Percentiles rank a stretch among this genome's conserved stretches.
These are phyloP conservation scores for Condylura cristata DNA, from an alignment of 2,113 vertebrate species.

Conservation along the genomic window DNA sequence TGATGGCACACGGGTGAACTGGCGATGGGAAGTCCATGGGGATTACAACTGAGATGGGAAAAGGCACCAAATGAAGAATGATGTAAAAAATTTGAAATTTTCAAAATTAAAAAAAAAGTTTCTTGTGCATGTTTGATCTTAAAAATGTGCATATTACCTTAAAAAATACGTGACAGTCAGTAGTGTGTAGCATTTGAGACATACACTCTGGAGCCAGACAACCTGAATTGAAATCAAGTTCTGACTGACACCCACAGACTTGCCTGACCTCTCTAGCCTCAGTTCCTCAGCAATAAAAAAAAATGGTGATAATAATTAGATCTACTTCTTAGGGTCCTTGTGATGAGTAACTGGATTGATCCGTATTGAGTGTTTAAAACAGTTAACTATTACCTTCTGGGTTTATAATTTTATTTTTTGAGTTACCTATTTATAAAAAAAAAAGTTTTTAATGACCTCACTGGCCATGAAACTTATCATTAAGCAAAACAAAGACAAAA, in stretches of 20 bases:
- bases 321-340: background rate
- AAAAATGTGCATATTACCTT: background rate
- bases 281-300: too few species aligned
- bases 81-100: too few species aligned
- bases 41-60: too few species aligned
- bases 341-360: background rate
- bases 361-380: background rate
- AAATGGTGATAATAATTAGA: too few species aligned
- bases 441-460: background rate
- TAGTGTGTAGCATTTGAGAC: background rate
- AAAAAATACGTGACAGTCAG: background rate
- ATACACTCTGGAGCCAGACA: background rate
- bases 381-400: background rate
- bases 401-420: constrained; percentile 15
- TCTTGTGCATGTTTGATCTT: background rate
- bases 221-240: background rate
- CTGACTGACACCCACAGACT: background rate
- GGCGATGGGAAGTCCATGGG: too few species aligned
- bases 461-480: background rate
- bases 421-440: background rate
- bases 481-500: background rate
- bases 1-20: too few species aligned
- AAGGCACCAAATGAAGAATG: too few species aligned
- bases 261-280: too few species aligned
- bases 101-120: too few species aligned